Percentiles rank a stretch among this genome's conserved stretches.
Conservation (phyloP, 2,888 invertebrate genomes). For the Osedax fenrisi region DNA sequence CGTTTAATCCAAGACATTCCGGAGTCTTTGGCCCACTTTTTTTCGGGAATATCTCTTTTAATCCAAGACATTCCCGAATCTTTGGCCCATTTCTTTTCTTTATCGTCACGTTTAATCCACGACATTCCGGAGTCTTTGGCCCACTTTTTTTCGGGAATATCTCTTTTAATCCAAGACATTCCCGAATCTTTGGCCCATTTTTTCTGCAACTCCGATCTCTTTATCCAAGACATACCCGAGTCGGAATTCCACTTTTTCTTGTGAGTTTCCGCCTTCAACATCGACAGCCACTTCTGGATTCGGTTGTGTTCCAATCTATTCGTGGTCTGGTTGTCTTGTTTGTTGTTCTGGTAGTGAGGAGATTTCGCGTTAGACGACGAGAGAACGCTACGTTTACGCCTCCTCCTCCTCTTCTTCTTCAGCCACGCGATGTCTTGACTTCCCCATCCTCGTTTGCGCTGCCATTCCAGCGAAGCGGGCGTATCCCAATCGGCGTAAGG, state of each 20-base stretch:
- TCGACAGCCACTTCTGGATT: background rate
- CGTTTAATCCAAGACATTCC: conserved; percentile 34
- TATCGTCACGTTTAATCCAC: conserved; percentile 33
- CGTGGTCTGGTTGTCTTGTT: background rate
- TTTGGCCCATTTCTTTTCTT: conserved; percentile 28
- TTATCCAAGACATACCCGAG: background rate
- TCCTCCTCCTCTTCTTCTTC: background rate
- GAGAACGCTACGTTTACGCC: no score
- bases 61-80: conserved; percentile 34
- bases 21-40: conserved; percentile 29
- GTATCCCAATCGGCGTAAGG: background rate
- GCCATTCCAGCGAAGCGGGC: background rate
- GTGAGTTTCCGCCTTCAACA: background rate
- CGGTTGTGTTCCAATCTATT: background rate
- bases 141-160: background rate
- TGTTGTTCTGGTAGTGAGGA: no score
- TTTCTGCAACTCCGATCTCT: background rate
- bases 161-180: background rate
- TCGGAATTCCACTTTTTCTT: background rate
- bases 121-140: conserved; percentile 30
- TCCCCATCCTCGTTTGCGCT: conserved; percentile 8
- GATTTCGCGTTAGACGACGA: background rate
- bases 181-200: background rate
- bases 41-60: conserved; percentile 29
- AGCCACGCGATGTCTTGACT: conserved; percentile 13